phyloP scores from a whole-genome alignment of 2,888 invertebrate genomes.

The Meteorus colon region DNA sequence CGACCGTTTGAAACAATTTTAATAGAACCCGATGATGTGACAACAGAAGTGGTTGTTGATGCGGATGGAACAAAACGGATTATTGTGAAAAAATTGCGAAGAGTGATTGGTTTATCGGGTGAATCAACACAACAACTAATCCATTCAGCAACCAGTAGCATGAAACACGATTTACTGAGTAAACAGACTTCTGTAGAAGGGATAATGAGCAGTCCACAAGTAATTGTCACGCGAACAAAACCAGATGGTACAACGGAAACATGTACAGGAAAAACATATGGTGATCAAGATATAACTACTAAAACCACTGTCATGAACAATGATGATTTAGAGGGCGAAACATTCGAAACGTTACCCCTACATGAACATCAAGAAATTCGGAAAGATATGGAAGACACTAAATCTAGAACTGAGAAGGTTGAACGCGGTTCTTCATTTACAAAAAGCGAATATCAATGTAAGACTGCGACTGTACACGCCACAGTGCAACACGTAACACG shows the following conservation, averaged over 20 bases:
- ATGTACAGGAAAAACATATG: slow-evolving; percentile 79
- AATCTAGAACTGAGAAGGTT: slow-evolving; percentile 59
- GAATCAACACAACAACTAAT: slow-evolving; percentile 79
- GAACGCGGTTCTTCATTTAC: slow-evolving; percentile 51
- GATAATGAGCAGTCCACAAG: slow-evolving; percentile 80
- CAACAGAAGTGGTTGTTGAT: slow-evolving; percentile 85
- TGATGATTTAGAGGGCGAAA: slow-evolving; percentile 79
- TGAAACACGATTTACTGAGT: slow-evolving; percentile 76
- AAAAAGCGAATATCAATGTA: slow-evolving; percentile 73
- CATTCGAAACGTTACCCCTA: slow-evolving; percentile 80
- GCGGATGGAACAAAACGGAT: slow-evolving; percentile 88
- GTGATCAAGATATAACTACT: slow-evolving; percentile 79
- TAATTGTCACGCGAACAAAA: slow-evolving; percentile 76
- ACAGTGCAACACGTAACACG: slow-evolving; percentile 89
- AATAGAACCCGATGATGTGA: slow-evolving; percentile 88
- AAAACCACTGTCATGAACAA: slow-evolving; percentile 75
- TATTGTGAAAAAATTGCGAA: slow-evolving; percentile 83
- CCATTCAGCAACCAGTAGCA: slow-evolving; percentile 75
- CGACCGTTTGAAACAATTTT: slow-evolving; percentile 88
- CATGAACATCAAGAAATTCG: slow-evolving; percentile 77
- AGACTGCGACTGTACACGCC: slow-evolving; percentile 84
- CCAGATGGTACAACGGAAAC: slow-evolving; percentile 80
- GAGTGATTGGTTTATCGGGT: slow-evolving; percentile 78
- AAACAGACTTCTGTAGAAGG: slow-evolving; percentile 82
- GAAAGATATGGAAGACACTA: slow-evolving; percentile 75